A percentile compares a stretch with the other conserved stretches of the same genome.
Evolutionary conservation across 2,797 vertebrate species (phyloP).

Genomic region (Limnodromus scolopaceus): DNA sequence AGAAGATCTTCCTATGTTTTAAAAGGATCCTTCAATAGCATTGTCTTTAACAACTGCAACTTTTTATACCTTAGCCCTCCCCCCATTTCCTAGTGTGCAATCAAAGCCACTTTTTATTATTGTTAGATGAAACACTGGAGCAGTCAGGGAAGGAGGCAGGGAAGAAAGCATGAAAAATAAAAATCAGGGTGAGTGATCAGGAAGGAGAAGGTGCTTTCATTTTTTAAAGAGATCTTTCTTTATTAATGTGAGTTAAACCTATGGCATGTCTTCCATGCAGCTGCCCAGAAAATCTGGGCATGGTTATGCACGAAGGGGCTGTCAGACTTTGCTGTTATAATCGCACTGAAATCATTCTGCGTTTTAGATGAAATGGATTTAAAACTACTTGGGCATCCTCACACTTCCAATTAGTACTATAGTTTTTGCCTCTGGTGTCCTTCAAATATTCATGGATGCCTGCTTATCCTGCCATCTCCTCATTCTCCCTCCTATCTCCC

Average conservation of each 20-base stretch:
- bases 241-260: background rate
- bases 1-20: background rate
- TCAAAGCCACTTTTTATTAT: background rate
- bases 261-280: background rate
- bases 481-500: background rate
- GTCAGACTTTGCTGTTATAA: background rate
- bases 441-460: constrained; percentile 1
- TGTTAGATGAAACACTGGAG: background rate
- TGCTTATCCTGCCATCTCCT: background rate
- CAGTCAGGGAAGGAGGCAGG: background rate
- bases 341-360: background rate
- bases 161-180: background rate
- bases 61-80: background rate
- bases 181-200: background rate
- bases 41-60: background rate
- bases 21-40: background rate
- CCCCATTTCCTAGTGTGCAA: background rate
- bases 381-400: background rate
- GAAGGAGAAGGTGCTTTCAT: background rate
- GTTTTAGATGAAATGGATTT: background rate
- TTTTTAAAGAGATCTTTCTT: background rate
- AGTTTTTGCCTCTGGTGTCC: background rate
- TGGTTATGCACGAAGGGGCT: accelerated
- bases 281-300: background rate
- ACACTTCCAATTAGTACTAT: background rate